phyloP scores from a whole-genome alignment of 2,888 invertebrate species.

The Pantelozetes paolii region DNA sequence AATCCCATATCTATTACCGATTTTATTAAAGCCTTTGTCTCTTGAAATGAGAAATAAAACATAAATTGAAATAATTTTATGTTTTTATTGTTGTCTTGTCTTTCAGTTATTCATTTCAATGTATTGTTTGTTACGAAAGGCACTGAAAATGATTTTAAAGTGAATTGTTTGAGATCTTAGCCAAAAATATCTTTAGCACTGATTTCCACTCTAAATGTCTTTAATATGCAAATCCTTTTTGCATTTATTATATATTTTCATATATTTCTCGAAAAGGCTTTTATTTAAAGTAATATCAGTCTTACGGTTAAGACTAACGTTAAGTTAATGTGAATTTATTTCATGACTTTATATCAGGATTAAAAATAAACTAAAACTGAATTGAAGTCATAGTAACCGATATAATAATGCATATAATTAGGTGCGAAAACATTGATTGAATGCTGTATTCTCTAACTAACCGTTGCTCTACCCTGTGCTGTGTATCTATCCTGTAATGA shows the following conservation, averaged over 20 bases:
- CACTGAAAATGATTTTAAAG: no score
- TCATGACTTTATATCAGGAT: background rate
- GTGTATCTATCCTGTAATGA: no score
- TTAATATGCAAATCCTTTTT: background rate
- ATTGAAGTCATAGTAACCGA: background rate
- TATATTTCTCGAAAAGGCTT: background rate
- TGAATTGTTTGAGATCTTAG: background rate
- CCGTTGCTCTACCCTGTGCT: no score
- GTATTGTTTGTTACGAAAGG: no score
- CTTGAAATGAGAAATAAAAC: no score
- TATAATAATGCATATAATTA: no score
- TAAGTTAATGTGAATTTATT: background rate
- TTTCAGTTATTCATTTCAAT: background rate
- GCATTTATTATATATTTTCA: background rate
- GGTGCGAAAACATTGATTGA: no score
- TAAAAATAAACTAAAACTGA: background rate
- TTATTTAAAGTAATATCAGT: no score
- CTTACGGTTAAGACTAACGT: background rate
- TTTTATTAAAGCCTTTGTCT: no score
- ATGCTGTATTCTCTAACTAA: no score
- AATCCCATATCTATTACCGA: no score
- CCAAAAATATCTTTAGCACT: background rate
- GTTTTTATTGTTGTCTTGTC: background rate
- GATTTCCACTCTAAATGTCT: background rate
- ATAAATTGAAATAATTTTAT: no score